Percentiles rank a stretch among this genome's conserved stretches.
Evolutionary conservation across 64 coral and sea anemone species (phyloP).

Genomic region (Cladopsammia gracilis): DNA sequence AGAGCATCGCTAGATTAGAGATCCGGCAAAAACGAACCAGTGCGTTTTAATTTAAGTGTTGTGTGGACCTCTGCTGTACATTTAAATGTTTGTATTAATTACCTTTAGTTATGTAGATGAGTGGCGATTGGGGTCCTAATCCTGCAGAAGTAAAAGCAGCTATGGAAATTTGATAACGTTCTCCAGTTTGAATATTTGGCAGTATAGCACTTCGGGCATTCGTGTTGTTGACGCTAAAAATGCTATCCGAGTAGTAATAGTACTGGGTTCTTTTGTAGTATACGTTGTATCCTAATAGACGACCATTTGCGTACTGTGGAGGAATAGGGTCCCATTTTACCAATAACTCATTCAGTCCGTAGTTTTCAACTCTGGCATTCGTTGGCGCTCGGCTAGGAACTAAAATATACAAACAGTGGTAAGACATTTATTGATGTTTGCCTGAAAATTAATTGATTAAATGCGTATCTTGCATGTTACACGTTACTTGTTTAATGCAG

Average conservation of each 20-base stretch:
- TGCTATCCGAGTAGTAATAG: background rate
- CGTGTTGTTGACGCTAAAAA: background rate
- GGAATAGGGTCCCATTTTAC: background rate
- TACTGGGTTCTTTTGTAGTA: background rate
- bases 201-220: background rate
- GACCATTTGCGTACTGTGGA: background rate
- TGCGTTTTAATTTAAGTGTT: too few species aligned
- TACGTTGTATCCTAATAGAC: background rate
- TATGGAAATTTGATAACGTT: background rate
- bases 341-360: background rate
- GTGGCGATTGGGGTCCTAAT: background rate
- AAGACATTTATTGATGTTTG: background rate
- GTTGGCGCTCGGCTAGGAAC: constrained; percentile 19
- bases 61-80: too few species aligned
- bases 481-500: too few species aligned
- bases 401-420: background rate
- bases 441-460: too few species aligned
- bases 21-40: too few species aligned
- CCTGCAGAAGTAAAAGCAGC: constrained; percentile 5
- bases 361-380: background rate
- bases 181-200: background rate
- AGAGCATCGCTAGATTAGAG: too few species aligned
- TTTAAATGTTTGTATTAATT: background rate
- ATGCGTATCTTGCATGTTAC: too few species aligned
- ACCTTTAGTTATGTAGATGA: background rate